Evolutionary conservation across 35 echinoderm and acorn worm species (phyloP).

Genomic region (Heliocidaris erythrogramma): DNA sequence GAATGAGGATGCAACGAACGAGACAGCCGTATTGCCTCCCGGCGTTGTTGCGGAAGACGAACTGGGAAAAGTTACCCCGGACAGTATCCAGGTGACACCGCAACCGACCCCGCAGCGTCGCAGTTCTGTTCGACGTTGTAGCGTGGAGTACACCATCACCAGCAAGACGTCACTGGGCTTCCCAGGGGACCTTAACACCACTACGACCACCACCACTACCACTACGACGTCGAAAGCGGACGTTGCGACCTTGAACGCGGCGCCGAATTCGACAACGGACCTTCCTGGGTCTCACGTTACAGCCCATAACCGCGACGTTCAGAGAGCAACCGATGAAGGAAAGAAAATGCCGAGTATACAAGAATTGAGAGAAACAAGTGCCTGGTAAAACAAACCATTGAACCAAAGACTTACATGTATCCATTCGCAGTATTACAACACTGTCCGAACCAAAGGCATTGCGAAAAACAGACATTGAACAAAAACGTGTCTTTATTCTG

Average conservation of each 20-base stretch:
- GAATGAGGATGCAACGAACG: slow-evolving; percentile 54
- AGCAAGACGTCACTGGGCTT: slow-evolving; percentile 47
- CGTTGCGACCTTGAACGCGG: background rate
- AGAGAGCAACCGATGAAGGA: background rate
- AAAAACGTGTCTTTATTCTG: background rate
- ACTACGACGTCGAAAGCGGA: background rate
- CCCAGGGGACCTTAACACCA: background rate
- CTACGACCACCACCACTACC: background rate
- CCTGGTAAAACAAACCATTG: slow-evolving; percentile 6
- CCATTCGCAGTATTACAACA: background rate
- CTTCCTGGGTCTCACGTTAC: slow-evolving; percentile 24
- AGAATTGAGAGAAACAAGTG: slow-evolving; percentile 46
- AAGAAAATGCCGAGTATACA: slow-evolving; percentile 56
- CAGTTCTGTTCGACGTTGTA: background rate
- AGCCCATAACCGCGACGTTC: background rate
- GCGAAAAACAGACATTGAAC: background rate
- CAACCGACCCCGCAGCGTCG: background rate
- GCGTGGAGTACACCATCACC: slow-evolving; percentile 59
- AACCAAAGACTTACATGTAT: background rate
- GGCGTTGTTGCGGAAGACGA: background rate
- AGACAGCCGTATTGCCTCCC: background rate
- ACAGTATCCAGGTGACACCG: background rate
- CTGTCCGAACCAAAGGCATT: background rate
- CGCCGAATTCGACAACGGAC: background rate
- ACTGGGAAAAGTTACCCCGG: background rate